Evolutionary conservation across 2,797 vertebrate genomes (phyloP).

Genomic region (Aeoliscus strigatus): DNA sequence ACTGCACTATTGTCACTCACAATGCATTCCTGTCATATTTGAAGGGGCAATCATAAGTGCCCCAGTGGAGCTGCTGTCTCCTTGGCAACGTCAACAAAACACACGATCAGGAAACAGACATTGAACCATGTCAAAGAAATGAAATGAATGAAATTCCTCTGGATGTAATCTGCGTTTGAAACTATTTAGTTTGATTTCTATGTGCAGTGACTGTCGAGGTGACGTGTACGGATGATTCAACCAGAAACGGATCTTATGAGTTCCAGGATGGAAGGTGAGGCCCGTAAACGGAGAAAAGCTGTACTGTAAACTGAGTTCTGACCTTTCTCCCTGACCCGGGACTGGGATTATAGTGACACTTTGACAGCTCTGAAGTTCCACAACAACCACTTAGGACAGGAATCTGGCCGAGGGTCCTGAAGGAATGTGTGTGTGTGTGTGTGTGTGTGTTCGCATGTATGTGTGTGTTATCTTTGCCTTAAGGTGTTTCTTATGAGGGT

Average conservation of each 20-base stretch:
- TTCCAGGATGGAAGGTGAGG: slow-evolving; percentile 5
- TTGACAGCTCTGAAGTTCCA: slow-evolving; percentile 49
- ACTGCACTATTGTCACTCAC: slow-evolving; percentile 40
- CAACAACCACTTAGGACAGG: slow-evolving; percentile 52
- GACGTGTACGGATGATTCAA: neutral
- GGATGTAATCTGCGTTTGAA: too few relatives aligned
- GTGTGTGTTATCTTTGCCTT: slow-evolving; percentile 16
- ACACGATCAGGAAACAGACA: neutral
- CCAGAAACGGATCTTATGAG: neutral
- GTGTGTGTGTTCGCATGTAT: too few relatives aligned
- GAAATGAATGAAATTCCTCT: neutral
- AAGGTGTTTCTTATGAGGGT: slow-evolving; percentile 31
- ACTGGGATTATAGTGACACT: slow-evolving; percentile 45
- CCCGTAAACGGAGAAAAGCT: slow-evolving; percentile 24
- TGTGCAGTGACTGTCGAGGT: too few relatives aligned
- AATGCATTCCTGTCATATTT: slow-evolving; percentile 50
- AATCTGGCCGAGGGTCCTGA: slow-evolving; percentile 32
- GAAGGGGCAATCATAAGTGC: slow-evolving; percentile 9
- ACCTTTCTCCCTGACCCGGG: slow-evolving; percentile 46
- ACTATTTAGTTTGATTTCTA: too few relatives aligned
- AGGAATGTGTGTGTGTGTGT: slow-evolving; percentile 13
- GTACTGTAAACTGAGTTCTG: slow-evolving; percentile 44
- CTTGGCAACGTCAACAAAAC: neutral
- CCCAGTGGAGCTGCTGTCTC: neutral
- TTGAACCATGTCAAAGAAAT: neutral